Percentiles rank a stretch among this genome's conserved stretches.
Evolutionary conservation across 2,888 invertebrate genomes (phyloP).

Genomic region (Uloborus plumipes): DNA sequence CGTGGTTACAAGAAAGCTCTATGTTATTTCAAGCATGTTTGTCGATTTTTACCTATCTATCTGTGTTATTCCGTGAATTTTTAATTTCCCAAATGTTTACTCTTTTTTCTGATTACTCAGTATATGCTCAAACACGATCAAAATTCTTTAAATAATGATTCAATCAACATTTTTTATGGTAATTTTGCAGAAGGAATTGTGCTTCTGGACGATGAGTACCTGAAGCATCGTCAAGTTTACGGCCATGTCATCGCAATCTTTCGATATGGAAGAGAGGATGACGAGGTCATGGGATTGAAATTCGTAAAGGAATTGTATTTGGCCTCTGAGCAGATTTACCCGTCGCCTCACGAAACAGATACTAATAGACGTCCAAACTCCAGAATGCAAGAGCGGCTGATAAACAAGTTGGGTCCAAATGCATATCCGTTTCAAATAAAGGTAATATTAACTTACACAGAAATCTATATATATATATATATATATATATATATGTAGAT

Average conservation of each 20-base stretch:
- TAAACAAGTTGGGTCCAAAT: slow-evolving; percentile 87
- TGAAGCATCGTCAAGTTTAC: slow-evolving; percentile 87
- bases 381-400: slow-evolving; percentile 80
- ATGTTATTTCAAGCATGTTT: no score
- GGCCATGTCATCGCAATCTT: slow-evolving; percentile 79
- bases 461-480: no score
- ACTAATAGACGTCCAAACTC: slow-evolving; percentile 53
- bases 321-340: slow-evolving; percentile 88
- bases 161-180: no score
- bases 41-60: no score
- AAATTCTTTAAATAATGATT: no score
- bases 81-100: no score
- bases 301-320: slow-evolving; percentile 94
- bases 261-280: slow-evolving; percentile 89
- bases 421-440: slow-evolving; percentile 82
- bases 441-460: no score
- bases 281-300: slow-evolving; percentile 94
- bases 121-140: no score
- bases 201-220: slow-evolving; percentile 87
- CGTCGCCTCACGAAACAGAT: slow-evolving; percentile 71
- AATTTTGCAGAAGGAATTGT: slow-evolving; percentile 84
- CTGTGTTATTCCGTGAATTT: no score
- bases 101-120: no score
- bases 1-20: no score
- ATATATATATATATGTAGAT: no score